phyloP scores from a whole-genome alignment of 2,113 vertebrate species.

The Nipponia nippon region DNA sequence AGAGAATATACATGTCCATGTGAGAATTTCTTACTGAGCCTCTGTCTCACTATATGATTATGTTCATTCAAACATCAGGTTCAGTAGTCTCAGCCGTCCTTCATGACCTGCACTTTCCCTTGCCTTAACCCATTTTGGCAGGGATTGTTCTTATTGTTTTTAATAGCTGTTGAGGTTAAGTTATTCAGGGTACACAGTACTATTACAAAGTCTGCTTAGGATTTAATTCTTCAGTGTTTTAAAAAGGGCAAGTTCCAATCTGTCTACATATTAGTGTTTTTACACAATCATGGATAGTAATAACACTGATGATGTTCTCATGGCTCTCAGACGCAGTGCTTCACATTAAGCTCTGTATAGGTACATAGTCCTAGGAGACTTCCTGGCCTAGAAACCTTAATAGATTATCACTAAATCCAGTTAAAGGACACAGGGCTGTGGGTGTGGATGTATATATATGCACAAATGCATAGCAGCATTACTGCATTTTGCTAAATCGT shows the following conservation, averaged over 20 bases:
- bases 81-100: background rate
- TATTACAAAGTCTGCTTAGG: background rate
- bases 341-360: background rate
- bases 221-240: background rate
- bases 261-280: background rate
- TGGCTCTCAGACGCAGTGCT: background rate
- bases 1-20: background rate
- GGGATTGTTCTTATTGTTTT: background rate
- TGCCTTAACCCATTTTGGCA: background rate
- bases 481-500: background rate
- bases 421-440: background rate
- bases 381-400: background rate
- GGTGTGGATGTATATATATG: accelerated
- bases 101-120: background rate
- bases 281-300: background rate
- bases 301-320: background rate
- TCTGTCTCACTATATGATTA: background rate
- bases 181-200: background rate
- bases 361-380: background rate
- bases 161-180: background rate
- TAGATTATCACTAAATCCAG: background rate
- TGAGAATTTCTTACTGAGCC: background rate
- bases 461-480: background rate
- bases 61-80: background rate
- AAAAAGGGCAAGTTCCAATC: background rate